These are phyloP conservation scores for Trachymyrmex cornetzi DNA, from an alignment of 1,140 invertebrate species.

Conservation along the genomic window DNA sequence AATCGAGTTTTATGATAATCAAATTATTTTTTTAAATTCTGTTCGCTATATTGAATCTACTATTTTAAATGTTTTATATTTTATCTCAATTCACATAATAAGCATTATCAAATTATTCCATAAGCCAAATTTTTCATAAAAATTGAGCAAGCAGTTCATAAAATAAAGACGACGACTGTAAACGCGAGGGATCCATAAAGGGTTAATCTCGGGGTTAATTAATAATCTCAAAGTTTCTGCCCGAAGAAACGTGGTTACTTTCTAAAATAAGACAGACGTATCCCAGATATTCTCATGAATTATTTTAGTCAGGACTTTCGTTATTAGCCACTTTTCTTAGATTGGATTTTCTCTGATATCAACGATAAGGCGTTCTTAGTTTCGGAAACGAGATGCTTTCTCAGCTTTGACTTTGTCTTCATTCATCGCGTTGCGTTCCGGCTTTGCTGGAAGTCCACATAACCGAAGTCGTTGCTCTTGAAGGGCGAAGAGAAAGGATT, in stretches of 20 bases:
- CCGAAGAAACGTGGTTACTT: neutral
- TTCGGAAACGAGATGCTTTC: neutral
- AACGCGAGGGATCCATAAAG: no score
- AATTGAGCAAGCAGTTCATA: no score
- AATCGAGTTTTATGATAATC: no score
- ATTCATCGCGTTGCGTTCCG: slow-evolving; percentile 20
- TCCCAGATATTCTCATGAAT: neutral
- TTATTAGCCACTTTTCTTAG: slow-evolving; percentile 15
- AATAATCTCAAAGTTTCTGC: slow-evolving; percentile 16
- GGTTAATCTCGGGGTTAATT: neutral
- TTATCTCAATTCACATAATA: no score
- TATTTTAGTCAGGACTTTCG: neutral
- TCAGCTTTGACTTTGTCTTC: neutral
- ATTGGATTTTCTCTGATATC: slow-evolving; percentile 18
- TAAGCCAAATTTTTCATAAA: no score
- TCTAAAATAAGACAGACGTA: neutral
- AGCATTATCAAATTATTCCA: no score
- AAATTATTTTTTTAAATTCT: no score
- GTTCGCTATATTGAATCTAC: no score
- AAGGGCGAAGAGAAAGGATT: neutral
- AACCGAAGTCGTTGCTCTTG: neutral
- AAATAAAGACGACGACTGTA: no score
- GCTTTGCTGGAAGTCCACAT: neutral
- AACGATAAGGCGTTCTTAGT: slow-evolving; percentile 12
- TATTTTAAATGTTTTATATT: no score